Evolutionary conservation across 2,888 invertebrate species (phyloP), one percentile per base, ranked within the genome.

Genomic region (Platypus cylindrus): DNA sequence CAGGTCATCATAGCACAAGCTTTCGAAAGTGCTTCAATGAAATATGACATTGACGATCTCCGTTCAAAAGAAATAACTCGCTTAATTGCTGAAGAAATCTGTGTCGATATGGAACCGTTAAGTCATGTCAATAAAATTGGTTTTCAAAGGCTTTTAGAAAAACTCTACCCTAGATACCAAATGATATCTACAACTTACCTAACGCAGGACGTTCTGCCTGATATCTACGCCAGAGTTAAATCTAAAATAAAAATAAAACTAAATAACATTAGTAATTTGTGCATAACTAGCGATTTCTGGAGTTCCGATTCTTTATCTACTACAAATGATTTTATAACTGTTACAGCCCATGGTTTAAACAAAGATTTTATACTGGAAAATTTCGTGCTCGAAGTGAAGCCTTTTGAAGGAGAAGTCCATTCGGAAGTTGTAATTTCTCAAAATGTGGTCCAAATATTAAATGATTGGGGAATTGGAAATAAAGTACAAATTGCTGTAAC

Each of bases 71-170:
- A 20, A 20, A 20, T 20, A 20, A 20, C 20, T 5, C 20, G 9
- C 7, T 9, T 20, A 7, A 20, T 20, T 20, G 20, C 20, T 20
- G 45, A 52, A 37, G 48, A 48, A 11, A 32, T 27, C 3, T 27
- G 27, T 27, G 27, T 27, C 4, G 13, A 27, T 9, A 27, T 12
- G 13, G 27, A 27, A 27, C 13, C 13, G 3, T 27, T 27, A 5
- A 9, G 14, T 9, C 27, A 27, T 27, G 20, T 20, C 20, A 20
- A 20, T 20, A 20, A 20, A 20, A 27, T 27, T 27, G 5, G 27
- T 5, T 12, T 5, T 14, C 27, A 27, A 12, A 27, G 27, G 3
- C 4, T 27, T 5, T 13, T 5, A 5, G 14, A 27, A 27, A 27
- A 27, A 27, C 13, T 5, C 3, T 12, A 15, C 9, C 27, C 27